A percentile compares a stretch with the other conserved stretches of the same genome.
These are phyloP conservation scores for Penelope pileata DNA, from an alignment of 2,113 vertebrate species.

Conservation along the genomic window DNA sequence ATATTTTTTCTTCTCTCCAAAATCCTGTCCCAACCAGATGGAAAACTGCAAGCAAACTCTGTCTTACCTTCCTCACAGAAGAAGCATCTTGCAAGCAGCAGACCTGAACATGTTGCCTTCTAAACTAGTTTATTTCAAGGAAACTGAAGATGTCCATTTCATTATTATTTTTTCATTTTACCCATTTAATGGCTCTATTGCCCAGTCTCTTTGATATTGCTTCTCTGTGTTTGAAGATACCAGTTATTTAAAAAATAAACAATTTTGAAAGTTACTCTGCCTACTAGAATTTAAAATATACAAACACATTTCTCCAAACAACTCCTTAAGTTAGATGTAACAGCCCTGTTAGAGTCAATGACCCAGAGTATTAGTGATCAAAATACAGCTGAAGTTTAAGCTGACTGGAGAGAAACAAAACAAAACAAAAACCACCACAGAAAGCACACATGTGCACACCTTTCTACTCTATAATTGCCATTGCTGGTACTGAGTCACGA, in stretches of 20 bases:
- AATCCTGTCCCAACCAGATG: neutral
- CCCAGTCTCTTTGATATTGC: neutral
- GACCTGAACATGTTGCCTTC: neutral
- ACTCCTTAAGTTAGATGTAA: slow-evolving; percentile 49
- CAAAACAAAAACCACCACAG: neutral
- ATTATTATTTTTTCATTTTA: too few species aligned
- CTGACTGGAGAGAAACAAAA: slow-evolving; percentile 35
- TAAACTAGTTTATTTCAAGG: neutral
- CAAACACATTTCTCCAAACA: slow-evolving; percentile 34
- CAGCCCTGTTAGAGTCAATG: slow-evolving; percentile 56
- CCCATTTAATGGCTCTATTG: neutral
- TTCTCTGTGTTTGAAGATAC: neutral
- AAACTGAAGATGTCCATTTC: neutral
- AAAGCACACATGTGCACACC: slow-evolving; percentile 37
- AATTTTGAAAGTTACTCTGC: slow-evolving; percentile 19
- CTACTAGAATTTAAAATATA: neutral
- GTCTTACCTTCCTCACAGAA: neutral
- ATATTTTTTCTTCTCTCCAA: neutral
- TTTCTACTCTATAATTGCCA: neutral
- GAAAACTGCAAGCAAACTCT: neutral
- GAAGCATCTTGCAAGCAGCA: neutral
- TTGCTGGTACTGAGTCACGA: neutral
- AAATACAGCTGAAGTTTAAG: slow-evolving; percentile 63
- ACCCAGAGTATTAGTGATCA: slow-evolving; percentile 63
- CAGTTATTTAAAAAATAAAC: neutral